phyloP scores from a whole-genome alignment of 2,113 vertebrate species.

The Cebus imitator region DNA sequence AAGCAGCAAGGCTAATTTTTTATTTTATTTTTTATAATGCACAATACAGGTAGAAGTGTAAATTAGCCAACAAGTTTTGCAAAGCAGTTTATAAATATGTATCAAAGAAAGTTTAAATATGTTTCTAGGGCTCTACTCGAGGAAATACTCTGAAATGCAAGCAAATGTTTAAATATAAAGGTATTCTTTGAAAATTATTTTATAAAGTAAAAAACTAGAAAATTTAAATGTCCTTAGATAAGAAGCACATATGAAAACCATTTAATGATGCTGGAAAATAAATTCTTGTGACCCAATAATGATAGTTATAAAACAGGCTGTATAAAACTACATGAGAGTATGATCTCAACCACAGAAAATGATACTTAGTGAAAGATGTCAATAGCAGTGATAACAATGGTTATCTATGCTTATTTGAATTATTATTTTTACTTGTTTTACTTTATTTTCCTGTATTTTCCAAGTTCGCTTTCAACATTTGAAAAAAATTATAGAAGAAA shows the following conservation, averaged over 20 bases:
- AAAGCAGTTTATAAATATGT: neutral
- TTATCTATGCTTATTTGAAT: neutral
- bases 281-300: constrained; percentile 14
- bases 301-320: neutral
- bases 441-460: neutral
- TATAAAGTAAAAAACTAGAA: neutral
- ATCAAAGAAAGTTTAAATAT: constrained; percentile 31
- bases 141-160: constrained; percentile 6
- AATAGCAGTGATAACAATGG: neutral
- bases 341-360: neutral
- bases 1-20: neutral
- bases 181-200: neutral
- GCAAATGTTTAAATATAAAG: constrained; percentile 37
- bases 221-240: neutral
- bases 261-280: neutral
- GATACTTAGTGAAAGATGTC: neutral
- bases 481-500: neutral
- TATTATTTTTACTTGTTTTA: neutral
- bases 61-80: neutral
- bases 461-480: neutral
- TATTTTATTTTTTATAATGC: neutral
- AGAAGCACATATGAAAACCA: neutral
- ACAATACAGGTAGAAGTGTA: neutral
- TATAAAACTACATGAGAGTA: neutral
- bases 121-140: neutral